Conservation (phyloP, 2,797 vertebrate genomes). For the Sebastes hopkinsi region DNA sequence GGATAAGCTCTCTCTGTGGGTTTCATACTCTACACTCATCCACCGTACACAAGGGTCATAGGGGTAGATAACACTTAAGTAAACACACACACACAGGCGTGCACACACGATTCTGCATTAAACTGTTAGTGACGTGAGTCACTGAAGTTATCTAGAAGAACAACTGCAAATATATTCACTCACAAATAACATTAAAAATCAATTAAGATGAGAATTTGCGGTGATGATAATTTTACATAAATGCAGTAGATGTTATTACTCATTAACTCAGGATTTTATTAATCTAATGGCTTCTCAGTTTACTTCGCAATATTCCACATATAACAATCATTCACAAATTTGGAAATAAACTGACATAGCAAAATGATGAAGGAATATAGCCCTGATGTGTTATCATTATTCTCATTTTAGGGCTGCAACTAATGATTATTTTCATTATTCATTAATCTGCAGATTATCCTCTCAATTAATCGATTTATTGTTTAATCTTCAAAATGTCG, state of each 20-base stretch:
- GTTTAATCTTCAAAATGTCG: background rate
- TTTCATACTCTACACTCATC: conserved; percentile 85
- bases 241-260: background rate
- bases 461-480: background rate
- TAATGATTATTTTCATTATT: background rate
- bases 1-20: conserved; percentile 89
- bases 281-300: background rate
- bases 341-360: background rate
- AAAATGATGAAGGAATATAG: background rate
- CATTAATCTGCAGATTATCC: background rate
- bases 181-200: background rate
- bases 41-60: conserved; percentile 69
- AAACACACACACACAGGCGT: conserved; percentile 45
- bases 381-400: background rate
- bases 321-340: background rate
- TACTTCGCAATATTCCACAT: background rate
- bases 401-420: background rate
- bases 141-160: background rate
- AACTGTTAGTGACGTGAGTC: background rate
- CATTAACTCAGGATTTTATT: background rate
- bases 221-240: background rate
- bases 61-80: conserved; percentile 70
- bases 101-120: background rate
- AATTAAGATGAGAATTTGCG: background rate
- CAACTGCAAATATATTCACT: background rate